Evolutionary conservation across 2,113 vertebrate genomes (phyloP), one percentile per base, ranked within the genome.

Genomic region (Mus spicilegus): DNA sequence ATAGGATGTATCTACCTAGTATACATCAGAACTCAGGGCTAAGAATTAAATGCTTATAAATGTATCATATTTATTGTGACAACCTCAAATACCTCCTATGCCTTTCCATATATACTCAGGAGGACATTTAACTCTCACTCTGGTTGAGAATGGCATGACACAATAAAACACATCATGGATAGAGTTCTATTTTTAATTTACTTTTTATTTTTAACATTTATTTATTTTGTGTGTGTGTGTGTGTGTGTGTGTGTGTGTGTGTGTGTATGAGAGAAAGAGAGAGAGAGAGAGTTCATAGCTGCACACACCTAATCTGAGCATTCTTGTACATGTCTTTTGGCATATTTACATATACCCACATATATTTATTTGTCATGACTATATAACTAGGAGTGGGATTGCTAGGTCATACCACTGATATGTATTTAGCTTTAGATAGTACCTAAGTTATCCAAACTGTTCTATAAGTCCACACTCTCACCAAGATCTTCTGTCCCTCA

Each of bases 361-460:
- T 49, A n/a, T 22, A n/a, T 70, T 69, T 24, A n/a, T 70, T 63
- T 70, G 12, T 87, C 65, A 36, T 69, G 46, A 11, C 11, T 87
- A 16, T 87, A 13, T 87, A 51, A 70, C 65, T n/a, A 69, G 85
- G 46, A 51, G 84, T 93, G 24, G 72, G 75, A 67, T 11, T 93
- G 14, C 39, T 85, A 49, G 58, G 12, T 89, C 65, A 91, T 67
- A 80, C 26, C 46, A 22, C 6, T 56, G 61, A 73, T 46, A 67
- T 80, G 77, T 87, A 91, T 96, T 94, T 95, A 93, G 39, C 46
- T 51, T 95, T 54, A 87, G 11, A 67, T 93, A 91, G 36, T 73
- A 16, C n/a, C 61, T 92, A 97, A 63, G 26, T 94, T 94, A 90
- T 96, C 51, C n/a, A 94, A 87, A 76, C 17, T 94, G 20, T 5